phyloP scores from a whole-genome alignment of 2,797 vertebrate genomes.

The Denticeps clupeoides region DNA sequence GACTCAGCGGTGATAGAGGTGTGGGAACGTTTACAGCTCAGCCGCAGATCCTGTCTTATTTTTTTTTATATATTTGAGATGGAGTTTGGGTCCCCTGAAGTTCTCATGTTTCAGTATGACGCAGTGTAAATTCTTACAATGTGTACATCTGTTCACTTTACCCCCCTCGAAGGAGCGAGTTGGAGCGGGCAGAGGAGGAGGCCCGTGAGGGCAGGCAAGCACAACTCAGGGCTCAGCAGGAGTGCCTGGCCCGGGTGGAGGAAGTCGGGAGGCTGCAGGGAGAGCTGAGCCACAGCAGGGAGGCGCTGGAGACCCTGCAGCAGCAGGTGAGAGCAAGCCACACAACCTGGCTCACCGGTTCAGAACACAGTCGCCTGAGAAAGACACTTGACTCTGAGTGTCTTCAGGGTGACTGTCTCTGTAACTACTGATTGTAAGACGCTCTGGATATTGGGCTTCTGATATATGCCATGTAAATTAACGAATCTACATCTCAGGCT shows the following conservation, averaged over 20 bases:
- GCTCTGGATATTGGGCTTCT: no score
- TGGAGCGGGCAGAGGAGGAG: slow-evolving; percentile 37
- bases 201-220: slow-evolving; percentile 35
- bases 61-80: no score
- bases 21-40: no score
- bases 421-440: no score
- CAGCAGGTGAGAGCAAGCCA: slow-evolving; percentile 43
- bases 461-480: no score
- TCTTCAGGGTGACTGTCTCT: no score
- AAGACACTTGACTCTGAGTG: no score
- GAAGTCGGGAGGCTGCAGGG: slow-evolving; percentile 22
- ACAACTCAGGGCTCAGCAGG: slow-evolving; percentile 35
- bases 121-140: neutral
- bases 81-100: no score
- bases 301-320: slow-evolving; percentile 31
- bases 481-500: no score
- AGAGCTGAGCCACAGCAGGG: slow-evolving; percentile 34
- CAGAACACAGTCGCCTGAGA: no score
- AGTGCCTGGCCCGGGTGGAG: slow-evolving; percentile 40
- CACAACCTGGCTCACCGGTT: neutral
- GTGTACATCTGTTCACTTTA: neutral
- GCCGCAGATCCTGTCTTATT: no score
- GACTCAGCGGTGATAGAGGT: no score
- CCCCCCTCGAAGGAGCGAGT: slow-evolving; percentile 35
- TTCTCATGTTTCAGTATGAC: neutral